Evolutionary conservation across 1,140 invertebrate genomes (phyloP).

Genomic region (Pemphigus obesinymphae): DNA sequence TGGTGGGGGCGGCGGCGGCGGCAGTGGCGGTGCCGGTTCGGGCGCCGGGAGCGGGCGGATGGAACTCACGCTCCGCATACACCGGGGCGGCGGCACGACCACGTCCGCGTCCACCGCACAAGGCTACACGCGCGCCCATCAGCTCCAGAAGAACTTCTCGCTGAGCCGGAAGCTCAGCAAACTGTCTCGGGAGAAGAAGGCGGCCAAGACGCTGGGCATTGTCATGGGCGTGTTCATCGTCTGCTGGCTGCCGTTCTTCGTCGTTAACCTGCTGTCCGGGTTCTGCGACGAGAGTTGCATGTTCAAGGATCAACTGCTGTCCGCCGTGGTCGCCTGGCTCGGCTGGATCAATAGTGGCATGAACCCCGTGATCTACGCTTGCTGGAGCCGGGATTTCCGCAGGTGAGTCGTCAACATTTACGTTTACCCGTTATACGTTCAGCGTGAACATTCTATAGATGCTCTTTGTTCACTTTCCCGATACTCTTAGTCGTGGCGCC

Average conservation of each 20-base stretch:
- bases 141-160: conserved; percentile 77
- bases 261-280: conserved; percentile 87
- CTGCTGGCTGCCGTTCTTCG: conserved; percentile 98
- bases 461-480: too few species aligned
- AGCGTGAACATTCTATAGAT: too few species aligned
- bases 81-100: conserved; percentile 74
- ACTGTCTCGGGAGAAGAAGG: conserved; percentile 92
- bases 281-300: conserved; percentile 78
- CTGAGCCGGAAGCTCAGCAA: conserved; percentile 84
- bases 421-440: not conserved
- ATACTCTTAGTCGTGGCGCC: too few species aligned
- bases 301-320: conserved; percentile 81
- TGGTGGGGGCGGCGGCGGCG: conserved; percentile 79
- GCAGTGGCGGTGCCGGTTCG: conserved; percentile 83
- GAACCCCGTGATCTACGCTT: conserved; percentile 97
- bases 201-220: conserved; percentile 88
- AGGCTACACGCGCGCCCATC: conserved; percentile 55
- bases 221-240: conserved; percentile 98
- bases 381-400: conserved; percentile 92
- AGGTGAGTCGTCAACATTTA: conserved; percentile 73
- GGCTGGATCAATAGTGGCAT: conserved; percentile 98
- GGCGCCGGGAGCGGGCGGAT: conserved; percentile 66
- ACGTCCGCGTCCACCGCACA: conserved; percentile 61
- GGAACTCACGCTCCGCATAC: conserved; percentile 80
- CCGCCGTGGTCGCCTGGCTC: conserved; percentile 93